Evolutionary conservation across 2,113 vertebrate species (phyloP).

Genomic region (Istiophorus platypterus): DNA sequence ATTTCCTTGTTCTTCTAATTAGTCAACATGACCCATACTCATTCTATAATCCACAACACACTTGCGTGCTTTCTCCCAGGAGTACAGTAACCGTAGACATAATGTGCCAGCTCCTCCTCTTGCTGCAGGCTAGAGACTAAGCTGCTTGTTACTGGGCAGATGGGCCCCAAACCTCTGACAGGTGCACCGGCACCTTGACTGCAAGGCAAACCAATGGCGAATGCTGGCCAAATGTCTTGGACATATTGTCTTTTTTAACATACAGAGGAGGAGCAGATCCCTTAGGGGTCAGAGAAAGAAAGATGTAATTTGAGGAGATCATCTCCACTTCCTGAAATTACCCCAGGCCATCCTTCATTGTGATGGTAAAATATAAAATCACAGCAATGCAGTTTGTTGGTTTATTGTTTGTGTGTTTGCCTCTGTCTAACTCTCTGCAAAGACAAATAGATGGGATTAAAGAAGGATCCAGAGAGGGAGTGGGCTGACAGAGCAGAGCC

Average conservation of each 20-base stretch:
- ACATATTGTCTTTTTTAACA: conserved; percentile 63
- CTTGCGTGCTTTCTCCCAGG: conserved; percentile 39
- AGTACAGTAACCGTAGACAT: conserved; percentile 64
- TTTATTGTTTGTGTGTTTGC: neutral
- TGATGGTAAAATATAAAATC: conserved; percentile 19
- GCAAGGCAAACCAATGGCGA: conserved; percentile 36
- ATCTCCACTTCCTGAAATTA: conserved; percentile 51
- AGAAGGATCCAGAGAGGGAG: conserved; percentile 12
- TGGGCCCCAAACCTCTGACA: conserved; percentile 72
- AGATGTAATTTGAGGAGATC: conserved; percentile 68
- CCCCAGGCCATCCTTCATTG: conserved; percentile 27
- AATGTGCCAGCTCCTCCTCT: conserved; percentile 58
- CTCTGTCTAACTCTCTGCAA: neutral
- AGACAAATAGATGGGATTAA: conserved; percentile 12
- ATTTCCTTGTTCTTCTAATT: conserved; percentile 56
- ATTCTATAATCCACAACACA: conserved; percentile 34
- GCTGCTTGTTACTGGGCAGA: conserved; percentile 70
- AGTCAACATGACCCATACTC: conserved; percentile 49
- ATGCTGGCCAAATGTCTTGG: conserved; percentile 26
- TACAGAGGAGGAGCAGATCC: conserved; percentile 43
- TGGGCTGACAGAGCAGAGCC: conserved; percentile 4
- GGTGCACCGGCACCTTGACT: conserved; percentile 51
- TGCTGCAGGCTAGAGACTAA: conserved; percentile 68
- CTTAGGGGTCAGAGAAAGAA: conserved; percentile 32
- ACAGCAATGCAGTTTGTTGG: neutral